These are phyloP conservation scores for Gnathonemus echidnorhynchus DNA, from an alignment of 2,113 vertebrate genomes.

Conservation along the genomic window DNA sequence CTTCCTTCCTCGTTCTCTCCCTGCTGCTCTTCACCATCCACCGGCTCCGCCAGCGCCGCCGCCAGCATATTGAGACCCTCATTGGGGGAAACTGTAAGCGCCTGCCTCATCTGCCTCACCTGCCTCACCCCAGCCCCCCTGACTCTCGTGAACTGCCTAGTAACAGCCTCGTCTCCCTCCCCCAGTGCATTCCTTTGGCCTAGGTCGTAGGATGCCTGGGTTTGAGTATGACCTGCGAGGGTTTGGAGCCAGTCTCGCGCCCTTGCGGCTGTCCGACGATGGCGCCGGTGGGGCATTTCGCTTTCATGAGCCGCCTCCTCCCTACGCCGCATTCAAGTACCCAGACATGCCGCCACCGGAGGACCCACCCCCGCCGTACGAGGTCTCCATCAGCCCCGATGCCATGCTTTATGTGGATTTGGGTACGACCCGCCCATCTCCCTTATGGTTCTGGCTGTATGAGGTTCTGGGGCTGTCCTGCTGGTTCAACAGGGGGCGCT, in stretches of 20 bases:
- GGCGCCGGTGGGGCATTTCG: slow-evolving; percentile 94
- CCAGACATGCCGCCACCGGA: slow-evolving; percentile 89
- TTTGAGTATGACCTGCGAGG: slow-evolving; percentile 90
- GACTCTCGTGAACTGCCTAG: background rate
- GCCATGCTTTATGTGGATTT: slow-evolving; percentile 78
- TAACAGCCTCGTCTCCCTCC: background rate
- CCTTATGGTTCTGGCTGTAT: background rate
- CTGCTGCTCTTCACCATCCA: slow-evolving; percentile 98
- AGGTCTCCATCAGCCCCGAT: slow-evolving; percentile 89
- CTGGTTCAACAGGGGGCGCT: background rate
- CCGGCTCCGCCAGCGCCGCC: slow-evolving; percentile 82
- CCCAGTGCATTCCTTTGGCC: slow-evolving; percentile 93
- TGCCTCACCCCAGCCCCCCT: background rate
- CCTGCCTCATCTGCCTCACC: background rate
- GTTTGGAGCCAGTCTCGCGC: slow-evolving; percentile 92
- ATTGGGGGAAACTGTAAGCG: slow-evolving; percentile 90
- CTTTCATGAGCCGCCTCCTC: slow-evolving; percentile 92
- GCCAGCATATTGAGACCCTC: slow-evolving; percentile 91
- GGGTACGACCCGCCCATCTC: slow-evolving; percentile 49
- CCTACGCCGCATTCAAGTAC: slow-evolving; percentile 94
- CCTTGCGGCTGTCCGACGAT: slow-evolving; percentile 92
- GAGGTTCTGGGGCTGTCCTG: background rate
- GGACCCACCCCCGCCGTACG: slow-evolving; percentile 91
- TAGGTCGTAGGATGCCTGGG: slow-evolving; percentile 89
- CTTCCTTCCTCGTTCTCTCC: slow-evolving; percentile 96